Percentiles rank a stretch among this genome's conserved stretches.
Conservation (phyloP, 2,888 invertebrate genomes). For the Netelia fuscicornis region DNA sequence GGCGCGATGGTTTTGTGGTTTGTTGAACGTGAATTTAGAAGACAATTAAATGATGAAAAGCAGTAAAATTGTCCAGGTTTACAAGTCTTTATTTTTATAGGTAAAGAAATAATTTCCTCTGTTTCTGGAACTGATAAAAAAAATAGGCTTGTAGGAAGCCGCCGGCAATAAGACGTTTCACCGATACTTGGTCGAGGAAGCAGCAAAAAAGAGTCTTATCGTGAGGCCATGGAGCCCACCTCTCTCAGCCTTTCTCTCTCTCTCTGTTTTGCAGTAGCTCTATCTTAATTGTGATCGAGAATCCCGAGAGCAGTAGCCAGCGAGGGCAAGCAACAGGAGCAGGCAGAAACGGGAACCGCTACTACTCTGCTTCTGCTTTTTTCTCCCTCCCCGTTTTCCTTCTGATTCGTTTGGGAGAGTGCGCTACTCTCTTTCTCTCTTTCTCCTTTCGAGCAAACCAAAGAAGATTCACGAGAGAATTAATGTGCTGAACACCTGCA, state of each 20-base stretch:
- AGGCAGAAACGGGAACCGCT: slow-evolving; percentile 71
- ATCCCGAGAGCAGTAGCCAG: slow-evolving; percentile 62
- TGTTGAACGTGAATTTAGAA: no score
- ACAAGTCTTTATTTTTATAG: slow-evolving; percentile 35
- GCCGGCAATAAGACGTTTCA: slow-evolving; percentile 66
- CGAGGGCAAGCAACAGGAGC: slow-evolving; percentile 58
- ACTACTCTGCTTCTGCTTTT: slow-evolving; percentile 56
- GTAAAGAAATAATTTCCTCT: slow-evolving; percentile 33
- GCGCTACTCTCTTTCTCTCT: slow-evolving; percentile 21
- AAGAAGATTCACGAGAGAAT: slow-evolving; percentile 52
- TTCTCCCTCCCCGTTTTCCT: slow-evolving; percentile 36
- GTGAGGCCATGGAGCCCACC: slow-evolving; percentile 63
- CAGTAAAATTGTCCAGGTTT: neutral
- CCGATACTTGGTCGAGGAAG: slow-evolving; percentile 64
- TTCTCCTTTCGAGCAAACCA: slow-evolving; percentile 36
- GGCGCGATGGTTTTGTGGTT: no score
- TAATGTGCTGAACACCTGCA: slow-evolving; percentile 62
- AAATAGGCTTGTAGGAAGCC: slow-evolving; percentile 29
- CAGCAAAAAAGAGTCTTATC: slow-evolving; percentile 58
- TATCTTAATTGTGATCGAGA: slow-evolving; percentile 72
- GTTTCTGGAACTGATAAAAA: slow-evolving; percentile 13
- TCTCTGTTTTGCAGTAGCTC: slow-evolving; percentile 58
- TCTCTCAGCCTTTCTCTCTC: slow-evolving; percentile 10
- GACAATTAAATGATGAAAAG: neutral
- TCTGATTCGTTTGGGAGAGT: slow-evolving; percentile 44